phyloP scores from a whole-genome alignment of 2,888 invertebrate species.

The Caradrina clavipalpis region DNA sequence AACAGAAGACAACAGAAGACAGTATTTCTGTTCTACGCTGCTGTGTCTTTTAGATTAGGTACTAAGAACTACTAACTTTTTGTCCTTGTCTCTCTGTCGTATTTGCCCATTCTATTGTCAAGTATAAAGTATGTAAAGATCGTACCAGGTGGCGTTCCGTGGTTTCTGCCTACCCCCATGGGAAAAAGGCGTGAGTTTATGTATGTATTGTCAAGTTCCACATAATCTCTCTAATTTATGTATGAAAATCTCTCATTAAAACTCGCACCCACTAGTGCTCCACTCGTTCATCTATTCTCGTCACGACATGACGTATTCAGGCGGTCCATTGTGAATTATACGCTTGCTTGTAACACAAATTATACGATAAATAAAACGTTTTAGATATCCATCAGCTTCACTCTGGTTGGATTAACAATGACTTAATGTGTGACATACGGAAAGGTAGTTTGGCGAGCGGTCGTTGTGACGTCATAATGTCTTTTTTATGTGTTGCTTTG shows the following conservation, averaged over 20 bases:
- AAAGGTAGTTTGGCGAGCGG: conserved; percentile 8
- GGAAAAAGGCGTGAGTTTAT: too few relatives aligned
- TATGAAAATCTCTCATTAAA: background rate
- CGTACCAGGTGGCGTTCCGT: too few relatives aligned
- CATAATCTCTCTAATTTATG: background rate
- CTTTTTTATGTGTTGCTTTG: too few relatives aligned
- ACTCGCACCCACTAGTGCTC: conserved; percentile 8
- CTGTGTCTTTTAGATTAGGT: too few relatives aligned
- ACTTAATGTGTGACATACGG: conserved; percentile 40
- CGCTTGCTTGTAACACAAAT: conserved; percentile 67
- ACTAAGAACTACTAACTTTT: too few relatives aligned
- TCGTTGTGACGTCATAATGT: background rate
- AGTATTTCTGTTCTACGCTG: too few relatives aligned
- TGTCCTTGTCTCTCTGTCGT: too few relatives aligned
- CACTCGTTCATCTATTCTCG: conserved; percentile 42
- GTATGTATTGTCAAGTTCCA: too few relatives aligned
- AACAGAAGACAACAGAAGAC: too few relatives aligned
- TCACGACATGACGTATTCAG: conserved; percentile 29
- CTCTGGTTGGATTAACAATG: conserved; percentile 45
- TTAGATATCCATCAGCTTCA: conserved; percentile 55
- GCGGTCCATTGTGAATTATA: conserved; percentile 63
- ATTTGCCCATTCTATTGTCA: too few relatives aligned
- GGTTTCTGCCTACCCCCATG: too few relatives aligned
- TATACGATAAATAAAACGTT: conserved; percentile 65
- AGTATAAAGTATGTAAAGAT: too few relatives aligned